Base-by-base conservation (phyloP, 2,888 invertebrate species). In the Baccha elongata region DNA sequence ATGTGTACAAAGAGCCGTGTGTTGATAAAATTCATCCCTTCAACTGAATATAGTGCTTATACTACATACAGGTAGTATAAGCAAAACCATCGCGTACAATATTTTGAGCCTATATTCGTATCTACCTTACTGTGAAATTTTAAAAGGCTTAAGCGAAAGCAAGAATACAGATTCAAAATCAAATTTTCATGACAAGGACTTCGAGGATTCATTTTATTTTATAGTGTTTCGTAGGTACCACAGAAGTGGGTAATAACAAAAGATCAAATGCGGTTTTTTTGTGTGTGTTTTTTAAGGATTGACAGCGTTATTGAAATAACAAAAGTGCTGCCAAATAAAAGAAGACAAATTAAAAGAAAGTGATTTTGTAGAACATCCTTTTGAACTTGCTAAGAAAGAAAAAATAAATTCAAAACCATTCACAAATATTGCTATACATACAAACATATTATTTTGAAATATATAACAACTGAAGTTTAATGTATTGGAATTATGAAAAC, bases 191-290 rank as follows among this genome's bases (percentile, higher is more conserved):
- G 67, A 35, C 58, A 67, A 44, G 67, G 35, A 58, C 40, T 53
- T 46, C 13, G n/a, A 26, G 8, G 29, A 8, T 42, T 46, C 17
- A 15, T 6, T 8, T 32, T 32, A 6, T 8, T 4, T 32, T 8
- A 32, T 32, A 55, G 46, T 40, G 13, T 13, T 13, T 13, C n/a
- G n/a, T 40, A 46, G 26, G n/a, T n/a, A 37, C 19, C 46, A 15
- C 13, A 15, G 48, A 26, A 15, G 23, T 21, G 37, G n/a, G 65
- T 67, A 67, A 44, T 52, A 68, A 60, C 60, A 75, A 58, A 75
- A 62, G 68, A 67, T 67, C 75, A 53, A 75, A 68, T 67, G 67
- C 8, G 74, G 58, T 53, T 32, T 58, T 62, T 46, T 3, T 23
- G 23, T 32, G 5, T 32, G 29, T 32, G 15, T 10, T 17, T 60